These are phyloP conservation scores for Andrena bucephala DNA, from an alignment of 2,888 invertebrate species.

Conservation along the genomic window DNA sequence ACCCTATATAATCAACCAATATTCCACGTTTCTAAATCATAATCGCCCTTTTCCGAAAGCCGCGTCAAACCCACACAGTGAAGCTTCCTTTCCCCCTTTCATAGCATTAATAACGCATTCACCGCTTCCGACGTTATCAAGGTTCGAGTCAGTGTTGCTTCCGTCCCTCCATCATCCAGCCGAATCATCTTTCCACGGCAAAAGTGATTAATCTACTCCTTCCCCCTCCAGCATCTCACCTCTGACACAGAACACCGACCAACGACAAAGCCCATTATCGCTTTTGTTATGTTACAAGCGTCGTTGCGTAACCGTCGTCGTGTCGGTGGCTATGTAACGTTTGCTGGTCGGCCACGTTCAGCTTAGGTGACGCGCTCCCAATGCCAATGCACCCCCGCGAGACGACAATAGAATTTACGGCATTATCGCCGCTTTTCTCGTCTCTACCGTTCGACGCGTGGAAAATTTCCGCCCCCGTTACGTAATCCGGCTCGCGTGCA, in stretches of 20 bases:
- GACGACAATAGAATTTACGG: conserved; percentile 43
- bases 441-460: neutral
- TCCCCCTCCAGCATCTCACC: neutral
- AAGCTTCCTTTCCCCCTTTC: neutral
- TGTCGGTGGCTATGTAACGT: conserved; percentile 8
- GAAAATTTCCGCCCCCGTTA: conserved; percentile 36
- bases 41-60: neutral
- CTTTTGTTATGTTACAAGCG: conserved; percentile 33
- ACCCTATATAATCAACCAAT: too few species aligned
- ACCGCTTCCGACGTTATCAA: neutral
- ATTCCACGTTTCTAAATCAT: neutral
- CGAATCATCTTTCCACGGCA: conserved; percentile 3
- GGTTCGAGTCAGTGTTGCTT: neutral
- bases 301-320: conserved; percentile 32
- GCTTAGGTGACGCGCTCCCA: conserved; percentile 11
- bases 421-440: conserved; percentile 15
- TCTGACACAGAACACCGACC: conserved; percentile 24
- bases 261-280: conserved; percentile 38
- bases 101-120: neutral
- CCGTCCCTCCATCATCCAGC: neutral
- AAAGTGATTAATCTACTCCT: conserved; percentile 30
- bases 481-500: conserved; percentile 40
- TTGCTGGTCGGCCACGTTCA: conserved; percentile 6
- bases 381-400: conserved; percentile 41
- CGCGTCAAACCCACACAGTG: neutral